These are phyloP conservation scores for Hipposideros armiger DNA, from an alignment of 2,113 vertebrate species.

Conservation along the genomic window DNA sequence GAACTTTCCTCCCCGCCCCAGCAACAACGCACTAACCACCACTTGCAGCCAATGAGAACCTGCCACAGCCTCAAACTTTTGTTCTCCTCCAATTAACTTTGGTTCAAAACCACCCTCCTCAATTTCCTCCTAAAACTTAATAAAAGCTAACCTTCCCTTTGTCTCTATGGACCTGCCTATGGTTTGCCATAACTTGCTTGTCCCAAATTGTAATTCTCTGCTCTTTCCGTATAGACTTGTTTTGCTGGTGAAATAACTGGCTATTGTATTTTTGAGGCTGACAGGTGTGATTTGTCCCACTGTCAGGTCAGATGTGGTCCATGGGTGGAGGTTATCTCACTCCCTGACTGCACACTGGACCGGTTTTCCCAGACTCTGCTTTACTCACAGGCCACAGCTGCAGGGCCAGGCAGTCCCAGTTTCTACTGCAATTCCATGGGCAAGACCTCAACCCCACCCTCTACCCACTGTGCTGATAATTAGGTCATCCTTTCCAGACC, in stretches of 20 bases:
- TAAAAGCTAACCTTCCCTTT: background rate
- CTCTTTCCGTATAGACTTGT: background rate
- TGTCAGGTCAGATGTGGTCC: background rate
- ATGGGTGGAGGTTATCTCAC: background rate
- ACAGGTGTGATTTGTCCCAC: background rate
- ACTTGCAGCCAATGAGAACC: background rate
- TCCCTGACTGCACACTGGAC: background rate
- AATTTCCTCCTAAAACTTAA: background rate
- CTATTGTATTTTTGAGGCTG: background rate
- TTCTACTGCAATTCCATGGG: background rate
- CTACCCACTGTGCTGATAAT: background rate
- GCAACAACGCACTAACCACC: background rate
- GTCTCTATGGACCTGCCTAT: background rate
- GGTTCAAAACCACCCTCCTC: background rate
- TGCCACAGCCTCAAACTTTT: background rate
- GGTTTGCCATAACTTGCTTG: background rate
- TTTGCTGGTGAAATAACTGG: too few relatives aligned
- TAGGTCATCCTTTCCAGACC: slow-evolving; percentile 42
- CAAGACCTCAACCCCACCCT: slow-evolving; percentile 17
- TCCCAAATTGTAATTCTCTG: background rate
- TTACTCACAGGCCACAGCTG: background rate
- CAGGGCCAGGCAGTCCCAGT: background rate
- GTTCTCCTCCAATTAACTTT: background rate
- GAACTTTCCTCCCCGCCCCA: background rate
- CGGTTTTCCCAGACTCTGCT: background rate